phyloP scores from a whole-genome alignment of 2,888 invertebrate genomes.

The Drosophila merina region DNA sequence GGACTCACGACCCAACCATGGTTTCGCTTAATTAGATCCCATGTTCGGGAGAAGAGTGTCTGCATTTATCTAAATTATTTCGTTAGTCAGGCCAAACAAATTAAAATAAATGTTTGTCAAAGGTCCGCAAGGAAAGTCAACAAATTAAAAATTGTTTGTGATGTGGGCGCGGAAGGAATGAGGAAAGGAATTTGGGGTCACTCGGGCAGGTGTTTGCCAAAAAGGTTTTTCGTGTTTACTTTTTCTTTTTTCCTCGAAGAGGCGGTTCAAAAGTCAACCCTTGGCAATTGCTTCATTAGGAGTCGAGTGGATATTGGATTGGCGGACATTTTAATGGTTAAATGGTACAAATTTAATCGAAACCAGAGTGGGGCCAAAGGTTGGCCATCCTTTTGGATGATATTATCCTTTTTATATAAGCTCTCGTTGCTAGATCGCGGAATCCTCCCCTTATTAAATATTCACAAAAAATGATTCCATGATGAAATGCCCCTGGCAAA shows the following conservation, averaged over 20 bases:
- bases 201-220: constrained; percentile 56
- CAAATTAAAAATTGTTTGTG: constrained; percentile 63
- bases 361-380: neutral
- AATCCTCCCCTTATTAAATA: constrained; percentile 9
- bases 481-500: constrained; percentile 21
- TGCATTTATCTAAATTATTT: constrained; percentile 73
- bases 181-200: constrained; percentile 34
- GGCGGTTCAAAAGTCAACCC: constrained; percentile 44
- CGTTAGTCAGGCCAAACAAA: constrained; percentile 61
- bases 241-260: neutral
- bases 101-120: constrained; percentile 66
- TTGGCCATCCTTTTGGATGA: neutral
- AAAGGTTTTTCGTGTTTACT: constrained; percentile 45
- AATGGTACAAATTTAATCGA: constrained; percentile 3
- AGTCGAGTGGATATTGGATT: constrained; percentile 14
- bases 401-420: neutral
- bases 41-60: constrained; percentile 20
- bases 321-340: neutral
- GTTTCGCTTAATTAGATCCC: constrained; percentile 59
- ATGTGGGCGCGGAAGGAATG: constrained; percentile 8
- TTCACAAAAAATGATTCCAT: constrained; percentile 25
- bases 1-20: constrained; percentile 13
- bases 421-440: no score
- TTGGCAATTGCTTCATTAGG: constrained; percentile 65
- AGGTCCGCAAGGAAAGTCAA: constrained; percentile 55